These are phyloP conservation scores for Drosophila siamana DNA, from an alignment of 2,888 invertebrate genomes.

Conservation along the genomic window DNA sequence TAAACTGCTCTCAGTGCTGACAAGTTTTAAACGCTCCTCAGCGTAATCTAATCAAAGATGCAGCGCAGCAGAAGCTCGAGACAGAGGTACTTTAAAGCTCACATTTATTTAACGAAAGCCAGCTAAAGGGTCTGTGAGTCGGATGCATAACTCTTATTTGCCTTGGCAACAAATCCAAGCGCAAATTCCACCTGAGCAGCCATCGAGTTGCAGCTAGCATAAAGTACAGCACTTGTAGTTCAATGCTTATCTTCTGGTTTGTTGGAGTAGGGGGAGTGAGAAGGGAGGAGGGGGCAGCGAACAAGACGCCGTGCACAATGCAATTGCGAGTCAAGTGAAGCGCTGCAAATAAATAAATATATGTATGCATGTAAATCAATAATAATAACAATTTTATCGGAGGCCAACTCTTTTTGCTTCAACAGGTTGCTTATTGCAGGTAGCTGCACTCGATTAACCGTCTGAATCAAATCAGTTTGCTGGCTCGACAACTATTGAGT, in stretches of 20 bases:
- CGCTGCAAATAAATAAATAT: constrained; percentile 23
- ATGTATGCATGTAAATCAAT: constrained; percentile 55
- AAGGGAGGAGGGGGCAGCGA: constrained; percentile 5
- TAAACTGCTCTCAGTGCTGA: no score
- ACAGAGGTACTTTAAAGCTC: not conserved
- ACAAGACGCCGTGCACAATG: no score
- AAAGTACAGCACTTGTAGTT: constrained; percentile 8
- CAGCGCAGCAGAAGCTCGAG: constrained; percentile 5
- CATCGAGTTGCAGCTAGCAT: constrained; percentile 28
- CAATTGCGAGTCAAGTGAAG: constrained; percentile 34
- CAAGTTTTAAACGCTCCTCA: not conserved
- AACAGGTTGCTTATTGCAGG: not conserved
- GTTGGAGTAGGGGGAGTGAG: no score
- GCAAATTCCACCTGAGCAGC: constrained; percentile 29
- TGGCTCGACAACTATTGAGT: constrained; percentile 23
- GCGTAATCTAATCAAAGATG: constrained; percentile 24
- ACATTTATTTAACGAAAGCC: constrained; percentile 8
- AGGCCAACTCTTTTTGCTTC: constrained; percentile 12
- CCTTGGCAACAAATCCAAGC: constrained; percentile 16
- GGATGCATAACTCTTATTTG: constrained; percentile 10
- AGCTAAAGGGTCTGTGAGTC: not conserved
- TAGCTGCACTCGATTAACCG: constrained; percentile 60
- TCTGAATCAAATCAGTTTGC: constrained; percentile 63
- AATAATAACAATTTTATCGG: constrained; percentile 60
- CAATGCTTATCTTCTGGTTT: constrained; percentile 9